Percentiles rank a stretch among this genome's conserved stretches.
These are phyloP conservation scores for Pipistrellus kuhlii DNA, from an alignment of 2,797 vertebrate genomes.

Conservation along the genomic window DNA sequence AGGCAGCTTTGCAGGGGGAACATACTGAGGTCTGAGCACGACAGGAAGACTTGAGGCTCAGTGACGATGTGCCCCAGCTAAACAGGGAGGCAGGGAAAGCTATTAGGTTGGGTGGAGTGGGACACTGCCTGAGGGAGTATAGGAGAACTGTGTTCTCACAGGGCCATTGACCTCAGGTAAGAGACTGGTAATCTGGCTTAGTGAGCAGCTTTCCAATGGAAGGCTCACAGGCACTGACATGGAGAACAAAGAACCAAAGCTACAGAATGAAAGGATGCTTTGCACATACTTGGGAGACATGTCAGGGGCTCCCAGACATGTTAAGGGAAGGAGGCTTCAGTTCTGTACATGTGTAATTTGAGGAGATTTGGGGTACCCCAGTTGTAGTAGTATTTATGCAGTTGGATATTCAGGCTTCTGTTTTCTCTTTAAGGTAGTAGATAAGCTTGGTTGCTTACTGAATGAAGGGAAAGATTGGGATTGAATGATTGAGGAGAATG, in stretches of 20 bases:
- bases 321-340: background rate
- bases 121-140: background rate
- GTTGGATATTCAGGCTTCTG: background rate
- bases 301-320: background rate
- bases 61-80: background rate
- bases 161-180: background rate
- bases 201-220: background rate
- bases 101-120: background rate
- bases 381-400: background rate
- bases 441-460: background rate
- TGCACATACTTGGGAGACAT: background rate
- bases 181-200: background rate
- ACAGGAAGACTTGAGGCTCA: background rate
- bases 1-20: background rate
- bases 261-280: background rate
- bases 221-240: background rate
- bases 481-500: background rate
- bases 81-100: background rate
- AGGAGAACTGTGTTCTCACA: background rate
- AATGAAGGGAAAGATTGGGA: background rate
- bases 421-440: constrained; percentile 13
- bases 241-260: constrained; percentile 5
- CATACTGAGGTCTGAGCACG: background rate
- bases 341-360: background rate
- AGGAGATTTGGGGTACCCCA: background rate